Conservation (phyloP, 2,797 vertebrate genomes). For the Hozukius guyotensis region DNA sequence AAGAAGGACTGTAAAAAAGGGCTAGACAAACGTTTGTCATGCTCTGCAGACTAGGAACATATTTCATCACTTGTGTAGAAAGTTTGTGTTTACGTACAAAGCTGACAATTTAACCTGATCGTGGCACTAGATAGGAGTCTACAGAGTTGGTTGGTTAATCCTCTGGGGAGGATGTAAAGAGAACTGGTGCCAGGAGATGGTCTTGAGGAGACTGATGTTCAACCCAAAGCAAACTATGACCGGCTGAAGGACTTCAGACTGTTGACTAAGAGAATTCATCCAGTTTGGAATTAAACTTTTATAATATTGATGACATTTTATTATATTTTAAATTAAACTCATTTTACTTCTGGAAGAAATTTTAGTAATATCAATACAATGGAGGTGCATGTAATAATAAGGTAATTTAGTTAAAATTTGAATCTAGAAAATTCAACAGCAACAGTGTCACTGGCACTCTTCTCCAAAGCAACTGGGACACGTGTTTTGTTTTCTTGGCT, state of each 20-base stretch:
- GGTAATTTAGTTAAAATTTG: too few relatives aligned
- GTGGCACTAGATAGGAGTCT: too few relatives aligned
- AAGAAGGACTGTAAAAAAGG: background rate
- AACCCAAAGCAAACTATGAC: background rate
- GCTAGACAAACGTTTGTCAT: background rate
- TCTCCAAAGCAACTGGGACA: too few relatives aligned
- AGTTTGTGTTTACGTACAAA: background rate
- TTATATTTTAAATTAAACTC: background rate
- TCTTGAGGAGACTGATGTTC: background rate
- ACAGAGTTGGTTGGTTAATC: background rate
- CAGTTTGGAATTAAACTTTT: background rate
- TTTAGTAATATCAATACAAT: background rate
- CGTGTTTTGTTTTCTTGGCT: too few relatives aligned
- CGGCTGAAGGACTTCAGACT: background rate
- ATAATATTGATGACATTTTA: background rate
- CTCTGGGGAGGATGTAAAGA: background rate
- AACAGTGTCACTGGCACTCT: too few relatives aligned
- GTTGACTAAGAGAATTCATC: background rate
- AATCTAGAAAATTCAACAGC: too few relatives aligned
- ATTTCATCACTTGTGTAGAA: background rate
- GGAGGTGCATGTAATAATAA: background rate
- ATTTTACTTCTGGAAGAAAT: background rate
- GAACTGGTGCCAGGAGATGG: background rate
- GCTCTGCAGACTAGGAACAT: background rate
- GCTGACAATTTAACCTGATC: background rate